Base-by-base conservation (phyloP, 1,140 invertebrate genomes). In the Pygmarrhopalites habei region DNA sequence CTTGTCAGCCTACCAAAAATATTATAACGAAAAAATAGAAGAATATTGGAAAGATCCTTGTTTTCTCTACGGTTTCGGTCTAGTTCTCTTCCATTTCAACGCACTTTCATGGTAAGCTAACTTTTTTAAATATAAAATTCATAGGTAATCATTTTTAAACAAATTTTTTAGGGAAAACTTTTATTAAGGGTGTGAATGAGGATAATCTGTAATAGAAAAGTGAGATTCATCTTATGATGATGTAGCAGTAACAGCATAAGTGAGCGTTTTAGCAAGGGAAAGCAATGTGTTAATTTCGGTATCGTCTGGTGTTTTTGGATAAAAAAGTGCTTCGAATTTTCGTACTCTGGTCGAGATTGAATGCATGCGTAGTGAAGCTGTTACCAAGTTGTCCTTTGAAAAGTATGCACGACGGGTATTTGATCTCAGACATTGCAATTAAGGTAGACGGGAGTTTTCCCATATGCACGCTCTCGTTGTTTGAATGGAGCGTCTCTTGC, bases 41-140 rank as follows among this genome's bases (percentile, higher is more conserved):
- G 88, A 91, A 67, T 87, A 92, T 74, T 95, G 91, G 90, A 91
- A 89, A 76, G 89, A 97, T 79, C 82, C 89, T 0, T 80, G 86
- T 28, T 95, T 95, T 76, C 80, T 97, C 12, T 98, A 95, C 78
- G 94, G 94, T 21, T 79, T 95, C 39, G 94, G 91, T 10, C 80
- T 98, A 3, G 91, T 93, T 49, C 98, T 97, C 77, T 96, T 92
- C 75, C 92, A 97, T 73, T 97, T 88, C 77, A 93, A 94, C 77
- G 87, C 89, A 57, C 95, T 88, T 78, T 85, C 90, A 76, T 95
- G 92, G 95, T 97, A 76, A 93, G 91, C 88, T 12, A 41, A 41
- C n/a, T 12, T 12, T 41, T 41, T 41, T n/a, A n/a, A n/a, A n/a
- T n/a, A n/a, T n/a, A n/a, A n/a, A n/a, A n/a, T n/a, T n/a, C n/a